Evolutionary conservation across 2,113 vertebrate genomes (phyloP).

Genomic region (Prochilodus magdalenae): DNA sequence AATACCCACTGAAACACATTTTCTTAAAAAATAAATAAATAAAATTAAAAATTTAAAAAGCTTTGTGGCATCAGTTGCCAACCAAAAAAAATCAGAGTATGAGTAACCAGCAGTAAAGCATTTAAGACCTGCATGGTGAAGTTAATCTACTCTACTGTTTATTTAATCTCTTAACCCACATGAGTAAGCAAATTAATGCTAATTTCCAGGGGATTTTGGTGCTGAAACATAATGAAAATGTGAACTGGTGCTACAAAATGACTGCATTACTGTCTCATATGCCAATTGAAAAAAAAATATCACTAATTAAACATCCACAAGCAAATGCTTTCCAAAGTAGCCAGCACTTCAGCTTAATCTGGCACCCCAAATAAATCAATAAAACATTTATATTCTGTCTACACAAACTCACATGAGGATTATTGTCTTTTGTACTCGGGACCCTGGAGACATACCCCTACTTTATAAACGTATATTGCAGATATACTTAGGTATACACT

Average conservation of each 20-base stretch:
- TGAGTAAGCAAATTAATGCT: constrained; percentile 1
- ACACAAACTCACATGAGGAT: too few species aligned
- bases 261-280: not conserved
- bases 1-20: constrained; percentile 1
- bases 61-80: not conserved
- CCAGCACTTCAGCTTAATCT: too few species aligned
- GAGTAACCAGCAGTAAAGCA: not conserved
- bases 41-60: not conserved
- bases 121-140: not conserved
- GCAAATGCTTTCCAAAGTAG: too few species aligned
- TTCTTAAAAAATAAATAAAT: not conserved
- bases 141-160: not conserved
- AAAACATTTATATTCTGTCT: too few species aligned
- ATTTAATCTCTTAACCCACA: not conserved
- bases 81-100: not conserved
- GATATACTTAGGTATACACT: too few species aligned
- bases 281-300: not conserved
- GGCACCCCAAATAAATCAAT: too few species aligned
- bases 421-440: too few species aligned
- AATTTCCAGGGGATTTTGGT: not conserved
- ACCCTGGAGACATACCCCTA: too few species aligned
- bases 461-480: too few species aligned
- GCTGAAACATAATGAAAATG: not conserved
- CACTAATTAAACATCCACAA: too few species aligned
- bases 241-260: not conserved